Conservation (phyloP, 2,797 vertebrate genomes). For the Rhinogobio ventralis region DNA sequence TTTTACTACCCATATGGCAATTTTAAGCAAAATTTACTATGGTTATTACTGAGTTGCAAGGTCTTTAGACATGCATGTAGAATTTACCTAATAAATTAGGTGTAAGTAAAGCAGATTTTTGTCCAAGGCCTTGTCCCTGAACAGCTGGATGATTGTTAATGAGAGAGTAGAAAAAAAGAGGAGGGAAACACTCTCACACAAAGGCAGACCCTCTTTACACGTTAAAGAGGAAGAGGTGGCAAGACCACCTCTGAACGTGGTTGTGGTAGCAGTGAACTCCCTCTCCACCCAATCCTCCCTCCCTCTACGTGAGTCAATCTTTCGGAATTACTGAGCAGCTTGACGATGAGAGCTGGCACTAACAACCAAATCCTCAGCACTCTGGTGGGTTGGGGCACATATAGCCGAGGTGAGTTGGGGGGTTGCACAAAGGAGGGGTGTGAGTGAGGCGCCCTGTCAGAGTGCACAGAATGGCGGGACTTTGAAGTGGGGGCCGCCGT, state of each 20-base stretch:
- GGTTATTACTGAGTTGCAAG: not conserved
- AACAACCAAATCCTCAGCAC: conserved; percentile 47
- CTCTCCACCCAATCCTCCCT: conserved; percentile 40
- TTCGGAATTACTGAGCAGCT: conserved; percentile 63
- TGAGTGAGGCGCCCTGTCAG: conserved; percentile 60
- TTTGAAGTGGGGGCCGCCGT: conserved; percentile 66
- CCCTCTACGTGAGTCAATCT: conserved; percentile 57
- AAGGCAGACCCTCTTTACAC: conserved; percentile 48
- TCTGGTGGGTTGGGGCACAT: conserved; percentile 9
- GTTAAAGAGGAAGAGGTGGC: conserved; percentile 57
- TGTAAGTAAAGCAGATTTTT: not conserved
- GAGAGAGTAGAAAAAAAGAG: conserved; percentile 26
- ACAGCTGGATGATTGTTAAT: conserved; percentile 33
- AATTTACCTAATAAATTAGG: not conserved
- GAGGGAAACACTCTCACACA: conserved; percentile 36
- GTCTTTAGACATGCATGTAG: not conserved
- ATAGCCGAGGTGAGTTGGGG: conserved; percentile 32
- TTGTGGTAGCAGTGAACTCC: conserved; percentile 48
- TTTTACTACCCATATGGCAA: not conserved
- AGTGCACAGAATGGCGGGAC: conserved; percentile 48
- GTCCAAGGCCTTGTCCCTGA: conserved; percentile 1
- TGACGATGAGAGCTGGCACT: conserved; percentile 60
- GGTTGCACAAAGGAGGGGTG: conserved; percentile 32
- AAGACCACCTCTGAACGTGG: conserved; percentile 62
- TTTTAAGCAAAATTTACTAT: not conserved